Conservation (phyloP, 2,888 invertebrate genomes). For the Callinectes sapidus region DNA sequence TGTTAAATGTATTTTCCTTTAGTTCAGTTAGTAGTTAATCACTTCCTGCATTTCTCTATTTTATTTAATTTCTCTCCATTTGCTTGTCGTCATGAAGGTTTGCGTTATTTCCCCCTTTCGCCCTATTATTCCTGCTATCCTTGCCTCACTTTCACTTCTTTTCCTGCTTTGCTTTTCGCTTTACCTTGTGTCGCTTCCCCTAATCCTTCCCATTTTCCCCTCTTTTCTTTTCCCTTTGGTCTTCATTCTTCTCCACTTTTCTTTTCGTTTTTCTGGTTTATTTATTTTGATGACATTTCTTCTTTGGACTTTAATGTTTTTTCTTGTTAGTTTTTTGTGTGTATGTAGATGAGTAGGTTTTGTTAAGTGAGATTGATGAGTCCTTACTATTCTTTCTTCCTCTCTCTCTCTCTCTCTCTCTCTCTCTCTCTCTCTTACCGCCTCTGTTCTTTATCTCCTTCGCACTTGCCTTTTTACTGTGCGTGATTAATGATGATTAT, state of each 20-base stretch:
- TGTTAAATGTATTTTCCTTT: not conserved
- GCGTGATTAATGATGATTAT: not conserved
- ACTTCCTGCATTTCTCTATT: not conserved
- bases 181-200: not conserved
- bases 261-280: not conserved
- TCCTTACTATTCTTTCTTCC: not conserved
- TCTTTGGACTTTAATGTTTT: not conserved
- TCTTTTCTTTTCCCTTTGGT: not conserved
- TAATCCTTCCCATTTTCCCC: slow-evolving; percentile 1
- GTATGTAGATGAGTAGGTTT: not conserved
- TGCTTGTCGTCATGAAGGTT: not conserved
- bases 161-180: not conserved
- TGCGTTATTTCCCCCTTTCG: not conserved
- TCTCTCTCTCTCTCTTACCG: not conserved
- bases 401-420: not conserved
- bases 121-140: not conserved
- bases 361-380: not conserved
- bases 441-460: not conserved
- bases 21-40: not conserved
- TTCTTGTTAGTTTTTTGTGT: not conserved
- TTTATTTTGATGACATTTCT: not conserved
- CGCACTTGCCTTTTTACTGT: not conserved
- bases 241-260: not conserved
- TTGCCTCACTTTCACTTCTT: not conserved
- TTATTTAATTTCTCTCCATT: not conserved